Base-by-base conservation (phyloP, 2,797 vertebrate species). In the Malacoctenus gilli region DNA sequence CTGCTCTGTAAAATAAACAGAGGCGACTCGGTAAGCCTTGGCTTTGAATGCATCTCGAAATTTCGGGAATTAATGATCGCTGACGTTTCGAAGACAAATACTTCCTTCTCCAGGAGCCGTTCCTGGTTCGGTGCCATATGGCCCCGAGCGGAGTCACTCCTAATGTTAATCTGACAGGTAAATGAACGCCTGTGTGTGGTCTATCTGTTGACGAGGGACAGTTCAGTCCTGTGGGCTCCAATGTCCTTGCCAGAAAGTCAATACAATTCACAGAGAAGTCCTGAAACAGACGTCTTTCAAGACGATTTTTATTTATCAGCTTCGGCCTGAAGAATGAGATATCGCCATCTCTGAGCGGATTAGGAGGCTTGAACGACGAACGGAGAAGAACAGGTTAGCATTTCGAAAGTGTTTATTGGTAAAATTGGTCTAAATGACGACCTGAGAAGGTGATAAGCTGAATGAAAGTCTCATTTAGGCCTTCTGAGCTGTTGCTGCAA, bases 101-200 rank as follows among this genome's bases (percentile, higher is more conserved):
- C 64, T 80, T 82, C 53, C 76, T 57, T 77, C 57, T 84, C 34
- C 40, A 58, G 67, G 66, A 69, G 70, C 70, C 71, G 58, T 77
- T 87, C 55, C 67, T 80, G 82, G 80, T 83, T 69, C 65, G 44
- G 71, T 64, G 79, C 85, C 84, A 82, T 80, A 72, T 81, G 81
- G 85, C 86, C 84, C 30, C 58, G 22, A 88, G 86, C 77, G 53
- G 67, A 86, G 75, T 76, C 65, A 53, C 77, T 84, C 63, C 63
- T 83, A 82, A 86, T 84, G 77, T 85, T 87, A 87, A 89, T 89
- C 85, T 91, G 89, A 89, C 86, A 89, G 86, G 82, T 88, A 89
- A 90, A 89, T 89, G 87, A 89, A 79, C 57, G 63, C 52, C 76
- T 84, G 80, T 86, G 86, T 89, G 88, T 80, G 86, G 85, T 88